Percentiles rank a stretch among this genome's conserved stretches.
phyloP scores from a whole-genome alignment of 2,113 vertebrate genomes.

The Oreochromis aureus region DNA sequence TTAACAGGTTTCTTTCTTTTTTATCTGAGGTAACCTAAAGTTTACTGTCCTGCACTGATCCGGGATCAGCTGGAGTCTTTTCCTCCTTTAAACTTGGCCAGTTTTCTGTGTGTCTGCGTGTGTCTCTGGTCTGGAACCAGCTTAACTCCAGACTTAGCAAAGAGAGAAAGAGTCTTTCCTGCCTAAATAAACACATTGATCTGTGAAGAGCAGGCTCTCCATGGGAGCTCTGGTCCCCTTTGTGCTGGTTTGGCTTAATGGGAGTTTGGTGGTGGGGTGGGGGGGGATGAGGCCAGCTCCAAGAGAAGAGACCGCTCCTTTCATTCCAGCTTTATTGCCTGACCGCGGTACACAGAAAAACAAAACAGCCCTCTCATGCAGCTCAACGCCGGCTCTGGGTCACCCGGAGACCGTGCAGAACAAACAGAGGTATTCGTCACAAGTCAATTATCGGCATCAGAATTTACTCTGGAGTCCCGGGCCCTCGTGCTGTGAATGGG shows the following conservation, averaged over 20 bases:
- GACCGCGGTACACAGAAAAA: conserved; percentile 52
- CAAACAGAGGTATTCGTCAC: conserved; percentile 70
- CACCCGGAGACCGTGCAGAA: conserved; percentile 61
- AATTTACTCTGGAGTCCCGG: conserved; percentile 49
- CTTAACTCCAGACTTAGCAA: not conserved
- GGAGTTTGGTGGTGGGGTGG: conserved; percentile 22
- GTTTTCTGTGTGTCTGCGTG: not conserved
- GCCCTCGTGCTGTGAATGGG: conserved; percentile 46
- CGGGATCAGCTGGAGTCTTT: not conserved
- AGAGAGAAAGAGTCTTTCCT: conserved; percentile 12
- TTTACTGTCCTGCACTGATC: not conserved
- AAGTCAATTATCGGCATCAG: conserved; percentile 66
- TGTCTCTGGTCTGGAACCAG: not conserved
- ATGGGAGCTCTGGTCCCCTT: conserved; percentile 53
- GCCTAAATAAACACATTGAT: conserved; percentile 59
- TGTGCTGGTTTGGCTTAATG: conserved; percentile 57
- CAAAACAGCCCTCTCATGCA: conserved; percentile 63
- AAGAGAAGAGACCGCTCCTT: conserved; percentile 51
- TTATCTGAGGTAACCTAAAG: not conserved
- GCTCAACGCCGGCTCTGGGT: conserved; percentile 42
- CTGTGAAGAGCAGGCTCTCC: conserved; percentile 51
- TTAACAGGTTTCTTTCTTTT: not conserved
- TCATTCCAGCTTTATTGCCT: conserved; percentile 60
- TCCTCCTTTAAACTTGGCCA: not conserved
- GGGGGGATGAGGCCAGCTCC: not conserved